Conservation (phyloP, 2,113 vertebrate genomes). For the Tachysurus vachellii region DNA sequence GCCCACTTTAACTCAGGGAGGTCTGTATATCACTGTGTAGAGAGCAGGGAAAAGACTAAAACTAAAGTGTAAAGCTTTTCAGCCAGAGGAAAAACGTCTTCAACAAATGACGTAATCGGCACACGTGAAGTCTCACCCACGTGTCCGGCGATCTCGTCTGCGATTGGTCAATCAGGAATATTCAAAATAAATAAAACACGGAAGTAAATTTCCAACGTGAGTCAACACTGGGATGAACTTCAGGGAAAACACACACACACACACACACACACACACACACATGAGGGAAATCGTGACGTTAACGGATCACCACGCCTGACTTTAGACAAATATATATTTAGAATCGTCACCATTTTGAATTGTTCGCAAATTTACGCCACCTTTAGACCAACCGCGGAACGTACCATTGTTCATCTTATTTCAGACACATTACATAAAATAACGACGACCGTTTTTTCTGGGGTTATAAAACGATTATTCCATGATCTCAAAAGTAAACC, state of each 20-base stretch:
- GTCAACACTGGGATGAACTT: background rate
- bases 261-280: background rate
- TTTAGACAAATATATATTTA: background rate
- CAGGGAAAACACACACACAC: background rate
- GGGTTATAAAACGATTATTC: background rate
- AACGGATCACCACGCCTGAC: background rate
- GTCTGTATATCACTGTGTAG: background rate
- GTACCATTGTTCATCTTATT: background rate
- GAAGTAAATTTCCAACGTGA: background rate
- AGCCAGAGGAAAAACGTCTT: too few relatives aligned
- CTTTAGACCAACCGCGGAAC: background rate
- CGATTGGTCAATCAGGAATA: conserved; percentile 49
- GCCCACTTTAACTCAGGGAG: background rate
- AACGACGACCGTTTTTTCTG: background rate
- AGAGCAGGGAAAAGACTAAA: background rate
- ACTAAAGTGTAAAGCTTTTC: too few relatives aligned
- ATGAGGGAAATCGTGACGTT: background rate
- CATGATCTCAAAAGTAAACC: rapidly evolving
- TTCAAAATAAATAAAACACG: background rate
- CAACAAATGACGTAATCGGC: background rate
- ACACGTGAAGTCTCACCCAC: background rate
- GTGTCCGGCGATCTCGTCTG: background rate
- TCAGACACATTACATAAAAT: background rate
- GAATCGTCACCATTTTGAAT: background rate
- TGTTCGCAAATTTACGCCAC: background rate